Evolutionary conservation across 1,140 invertebrate genomes (phyloP), one percentile per base, ranked within the genome.

Genomic region (Phymorhynchus buccinoides): DNA sequence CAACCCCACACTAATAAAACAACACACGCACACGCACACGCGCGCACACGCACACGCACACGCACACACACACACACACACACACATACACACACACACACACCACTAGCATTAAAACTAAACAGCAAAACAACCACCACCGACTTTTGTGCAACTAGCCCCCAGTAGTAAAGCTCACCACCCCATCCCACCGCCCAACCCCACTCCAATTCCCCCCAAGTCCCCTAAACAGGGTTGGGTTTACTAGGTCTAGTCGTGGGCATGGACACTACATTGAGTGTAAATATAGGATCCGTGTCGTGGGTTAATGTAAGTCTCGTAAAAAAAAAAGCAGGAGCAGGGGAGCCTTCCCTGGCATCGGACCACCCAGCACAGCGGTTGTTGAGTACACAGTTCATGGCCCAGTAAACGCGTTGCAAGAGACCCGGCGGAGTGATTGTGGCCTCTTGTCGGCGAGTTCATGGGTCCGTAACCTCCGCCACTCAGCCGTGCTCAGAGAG

Each of bases 351-450:
- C 44, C 18, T 48, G 44, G 7, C n/a, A n/a, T n/a, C n/a, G 7
- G 56, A 27, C 73, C 73, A 75, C 73, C 73, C 73, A 75, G 37
- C 7, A 6, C 3, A 27, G 14, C 35, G 35, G 73, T 39, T 75
- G 73, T 75, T 75, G 35, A 41, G 73, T 75, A 75, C 73, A 75
- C 73, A 75, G 39, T 75, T 75, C 41, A 75, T 75, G 73, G 32
- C 37, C 35, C 35, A 75, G 35, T 37, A 22, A 75, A 4, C 56
- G 12, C 56, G 22, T n/a, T 27, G 56, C 56, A 14, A 27, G 56
- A 27, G 12, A 14, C 22, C 56, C 56, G 14, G 1, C 22, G n/a
- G 22, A 62, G 56, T 62, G 56, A 27, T 62, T 14, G 56, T 62
- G 56, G 56, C 18, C 12, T 27, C 56, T 62, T 62, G 56, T 62